phyloP scores from a whole-genome alignment of 2,113 vertebrate species.

The Rhinolophus ferrumequinum region DNA sequence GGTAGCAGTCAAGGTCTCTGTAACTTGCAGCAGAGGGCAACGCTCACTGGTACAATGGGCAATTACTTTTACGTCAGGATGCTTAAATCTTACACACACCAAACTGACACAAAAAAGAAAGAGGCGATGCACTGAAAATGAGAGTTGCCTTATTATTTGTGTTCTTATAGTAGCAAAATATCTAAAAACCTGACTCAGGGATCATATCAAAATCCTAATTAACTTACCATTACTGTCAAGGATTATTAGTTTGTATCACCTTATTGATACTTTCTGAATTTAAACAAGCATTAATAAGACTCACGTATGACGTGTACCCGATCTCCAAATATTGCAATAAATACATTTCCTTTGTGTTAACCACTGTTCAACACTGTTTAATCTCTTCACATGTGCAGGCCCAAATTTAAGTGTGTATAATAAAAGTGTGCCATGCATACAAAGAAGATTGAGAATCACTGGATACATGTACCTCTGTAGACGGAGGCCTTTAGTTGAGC shows the following conservation, averaged over 20 bases:
- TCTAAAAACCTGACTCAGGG: background rate
- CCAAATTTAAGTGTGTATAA: background rate
- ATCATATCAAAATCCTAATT: conserved; percentile 41
- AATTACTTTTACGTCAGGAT: conserved; percentile 46
- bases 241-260: background rate
- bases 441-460: background rate
- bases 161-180: conserved; percentile 8
- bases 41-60: background rate
- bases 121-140: background rate
- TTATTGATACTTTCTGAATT: background rate
- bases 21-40: background rate
- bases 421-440: background rate
- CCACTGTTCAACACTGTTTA: background rate
- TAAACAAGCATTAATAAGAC: conserved; percentile 7
- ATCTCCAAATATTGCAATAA: background rate
- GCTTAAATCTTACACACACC: background rate
- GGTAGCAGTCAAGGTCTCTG: background rate
- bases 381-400: background rate
- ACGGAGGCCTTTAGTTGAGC: background rate
- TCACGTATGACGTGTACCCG: background rate
- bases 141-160: background rate
- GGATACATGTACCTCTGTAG: background rate
- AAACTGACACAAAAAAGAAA: background rate
- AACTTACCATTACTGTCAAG: background rate
- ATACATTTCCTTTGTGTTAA: background rate